Percentiles rank a stretch among this genome's conserved stretches.
Evolutionary conservation across 2,888 invertebrate species (phyloP).

Genomic region (Mesoligia furuncula): DNA sequence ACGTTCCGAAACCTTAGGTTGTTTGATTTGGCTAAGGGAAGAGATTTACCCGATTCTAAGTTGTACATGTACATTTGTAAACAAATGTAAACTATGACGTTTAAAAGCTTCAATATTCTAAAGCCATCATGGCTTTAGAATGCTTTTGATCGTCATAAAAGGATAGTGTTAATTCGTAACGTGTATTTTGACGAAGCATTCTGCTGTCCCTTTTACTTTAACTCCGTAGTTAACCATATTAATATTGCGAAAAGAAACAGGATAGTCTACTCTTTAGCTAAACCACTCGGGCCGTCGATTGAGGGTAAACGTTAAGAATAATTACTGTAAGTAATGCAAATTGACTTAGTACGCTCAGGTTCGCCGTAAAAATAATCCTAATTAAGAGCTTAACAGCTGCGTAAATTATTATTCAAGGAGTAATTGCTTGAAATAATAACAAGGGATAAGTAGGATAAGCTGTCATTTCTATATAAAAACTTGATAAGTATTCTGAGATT

Average conservation of each 20-base stretch:
- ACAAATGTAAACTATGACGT: neutral
- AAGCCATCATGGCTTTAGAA: neutral
- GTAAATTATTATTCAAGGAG: conserved; percentile 42
- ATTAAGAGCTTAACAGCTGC: conserved; percentile 54
- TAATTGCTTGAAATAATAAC: conserved; percentile 58
- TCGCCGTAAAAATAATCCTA: conserved; percentile 53
- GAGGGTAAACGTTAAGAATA: conserved; percentile 22
- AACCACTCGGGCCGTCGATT: neutral
- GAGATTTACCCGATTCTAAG: neutral
- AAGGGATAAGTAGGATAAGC: conserved; percentile 44
- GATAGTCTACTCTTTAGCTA: neutral
- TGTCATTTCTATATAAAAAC: conserved; percentile 17
- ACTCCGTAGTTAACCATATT: neutral
- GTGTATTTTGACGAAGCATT: neutral
- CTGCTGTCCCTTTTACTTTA: neutral
- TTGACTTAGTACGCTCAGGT: conserved; percentile 51
- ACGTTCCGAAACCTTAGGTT: neutral
- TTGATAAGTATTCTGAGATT: neutral
- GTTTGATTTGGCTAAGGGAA: neutral
- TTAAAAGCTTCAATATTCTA: too few relatives aligned
- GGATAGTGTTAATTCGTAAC: neutral
- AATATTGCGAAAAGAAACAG: neutral
- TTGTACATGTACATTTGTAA: neutral
- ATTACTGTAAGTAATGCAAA: conserved; percentile 44
- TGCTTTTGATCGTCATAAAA: neutral